Percentiles rank a stretch among this genome's conserved stretches.
Conservation (phyloP, 2,113 vertebrate genomes). For the Pachycephala philippinensis region DNA sequence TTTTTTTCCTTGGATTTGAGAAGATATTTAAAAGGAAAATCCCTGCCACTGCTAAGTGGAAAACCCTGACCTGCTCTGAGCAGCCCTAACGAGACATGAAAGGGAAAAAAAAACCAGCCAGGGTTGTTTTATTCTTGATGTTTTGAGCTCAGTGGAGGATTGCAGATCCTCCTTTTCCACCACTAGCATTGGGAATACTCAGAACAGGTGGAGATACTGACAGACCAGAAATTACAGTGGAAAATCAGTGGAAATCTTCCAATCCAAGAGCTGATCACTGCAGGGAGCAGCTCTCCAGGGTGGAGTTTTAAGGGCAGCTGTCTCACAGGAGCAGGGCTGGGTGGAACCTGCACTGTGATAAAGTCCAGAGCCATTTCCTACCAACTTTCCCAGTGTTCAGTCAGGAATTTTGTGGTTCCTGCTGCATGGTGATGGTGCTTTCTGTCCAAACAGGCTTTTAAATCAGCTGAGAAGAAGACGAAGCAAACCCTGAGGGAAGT, state of each 20-base stretch:
- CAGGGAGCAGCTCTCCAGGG: not conserved
- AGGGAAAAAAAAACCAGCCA: not conserved
- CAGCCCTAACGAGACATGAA: not conserved
- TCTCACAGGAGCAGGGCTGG: not conserved
- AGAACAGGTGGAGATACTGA: not conserved
- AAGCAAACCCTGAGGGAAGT: constrained; percentile 96
- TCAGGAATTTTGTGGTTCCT: not conserved
- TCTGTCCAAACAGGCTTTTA: constrained; percentile 84
- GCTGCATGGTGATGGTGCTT: not conserved
- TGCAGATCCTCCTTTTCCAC: not conserved
- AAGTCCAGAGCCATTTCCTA: not conserved
- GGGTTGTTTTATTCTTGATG: not conserved
- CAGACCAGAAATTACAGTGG: not conserved
- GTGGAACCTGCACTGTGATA: not conserved
- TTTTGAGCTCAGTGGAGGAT: not conserved
- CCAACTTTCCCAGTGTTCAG: not conserved
- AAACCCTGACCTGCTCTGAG: not conserved
- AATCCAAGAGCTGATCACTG: not conserved
- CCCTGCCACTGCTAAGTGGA: not conserved
- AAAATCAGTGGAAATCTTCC: not conserved
- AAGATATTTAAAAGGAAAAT: not conserved
- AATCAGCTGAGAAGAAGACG: constrained; percentile 97
- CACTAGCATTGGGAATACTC: rapidly evolving
- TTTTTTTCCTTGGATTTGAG: not conserved
- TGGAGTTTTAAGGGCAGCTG: not conserved